Conservation (phyloP, 1,140 invertebrate species). For the Leptinotarsa lineolata region DNA sequence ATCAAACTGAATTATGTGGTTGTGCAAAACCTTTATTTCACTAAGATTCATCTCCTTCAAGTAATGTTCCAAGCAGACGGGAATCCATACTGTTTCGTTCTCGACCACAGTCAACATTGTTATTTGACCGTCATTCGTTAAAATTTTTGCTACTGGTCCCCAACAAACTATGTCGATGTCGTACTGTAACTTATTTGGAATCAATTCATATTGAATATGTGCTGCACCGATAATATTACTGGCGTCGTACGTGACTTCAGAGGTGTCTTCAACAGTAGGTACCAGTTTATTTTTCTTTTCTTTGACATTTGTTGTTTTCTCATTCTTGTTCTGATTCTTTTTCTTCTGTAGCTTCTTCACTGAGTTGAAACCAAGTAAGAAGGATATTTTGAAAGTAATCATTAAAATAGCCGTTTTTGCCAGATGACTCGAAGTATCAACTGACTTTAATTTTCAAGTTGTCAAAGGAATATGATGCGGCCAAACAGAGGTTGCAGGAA, state of each 20-base stretch:
- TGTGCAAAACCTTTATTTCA: conserved; percentile 36
- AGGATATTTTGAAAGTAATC: conserved; percentile 14
- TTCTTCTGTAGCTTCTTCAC: conserved; percentile 1
- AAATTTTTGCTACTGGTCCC: conserved; percentile 36
- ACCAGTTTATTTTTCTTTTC: not conserved
- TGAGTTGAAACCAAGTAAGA: conserved; percentile 1
- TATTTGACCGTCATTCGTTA: conserved; percentile 29
- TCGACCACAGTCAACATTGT: conserved; percentile 28
- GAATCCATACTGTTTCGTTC: conserved; percentile 33
- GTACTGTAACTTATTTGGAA: conserved; percentile 29
- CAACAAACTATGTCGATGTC: conserved; percentile 37
- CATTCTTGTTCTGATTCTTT: not conserved
- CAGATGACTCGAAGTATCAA: not conserved
- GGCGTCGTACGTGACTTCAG: not conserved
- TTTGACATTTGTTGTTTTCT: conserved; percentile 1
- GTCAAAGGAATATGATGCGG: no score
- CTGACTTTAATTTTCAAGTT: no score
- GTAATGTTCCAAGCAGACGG: conserved; percentile 34
- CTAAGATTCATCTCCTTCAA: conserved; percentile 28
- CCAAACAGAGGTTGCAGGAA: no score
- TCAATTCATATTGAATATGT: conserved; percentile 35
- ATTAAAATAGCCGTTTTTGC: not conserved
- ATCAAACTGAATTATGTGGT: conserved; percentile 33
- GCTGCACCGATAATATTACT: conserved; percentile 11
- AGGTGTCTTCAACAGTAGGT: not conserved